Evolutionary conservation across 2,113 vertebrate species (phyloP), one percentile per base, ranked within the genome.

Genomic region (Chascanopsetta lugubris): DNA sequence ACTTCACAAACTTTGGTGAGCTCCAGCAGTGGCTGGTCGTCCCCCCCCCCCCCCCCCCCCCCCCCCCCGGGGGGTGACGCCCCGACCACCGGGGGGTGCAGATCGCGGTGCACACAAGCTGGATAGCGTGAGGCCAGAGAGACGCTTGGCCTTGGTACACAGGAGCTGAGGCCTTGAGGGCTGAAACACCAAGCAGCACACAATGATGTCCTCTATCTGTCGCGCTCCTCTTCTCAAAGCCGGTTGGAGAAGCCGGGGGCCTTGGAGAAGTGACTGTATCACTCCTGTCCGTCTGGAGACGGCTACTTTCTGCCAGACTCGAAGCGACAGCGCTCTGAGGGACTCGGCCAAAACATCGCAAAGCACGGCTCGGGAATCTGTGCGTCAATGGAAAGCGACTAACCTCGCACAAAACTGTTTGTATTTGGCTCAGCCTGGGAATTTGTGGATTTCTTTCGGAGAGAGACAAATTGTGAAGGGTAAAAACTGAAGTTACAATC

Each of bases 161-260:
- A 86, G 83, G 75, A 83, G 67, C 51, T 29, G 74, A 67, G 56
- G 79, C 72, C 89, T 85, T 22, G 8, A 74, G 79, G 84, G 85
- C 77, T 78, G 45, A 80, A 84, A 65, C 58, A 83, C 78, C 81
- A 81, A 78, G 64, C 63, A 66, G 45, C 69, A 83, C 61, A 80
- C 80, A 85, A 79, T 76, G 69, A 80, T 81, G 81, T 75, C 61
- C 74, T 81, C 65, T 77, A 74, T 83, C 77, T 45, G 61, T 74
- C 75, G n/a, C n/a, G n/a, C n/a, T n/a, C 72, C 61, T 80, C 48
- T 80, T 80, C 75, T 84, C 84, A 84, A 89, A 89, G 85, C 84
- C 54, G 83, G 85, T 84, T 82, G 83, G 65, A 78, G 84, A 12
- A 69, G n/a, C 63, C 57, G 55, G 61, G 47, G 73, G 79, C 65